These are phyloP conservation scores for Premnoplex brunnescens DNA, from an alignment of 2,797 vertebrate genomes.

Conservation along the genomic window DNA sequence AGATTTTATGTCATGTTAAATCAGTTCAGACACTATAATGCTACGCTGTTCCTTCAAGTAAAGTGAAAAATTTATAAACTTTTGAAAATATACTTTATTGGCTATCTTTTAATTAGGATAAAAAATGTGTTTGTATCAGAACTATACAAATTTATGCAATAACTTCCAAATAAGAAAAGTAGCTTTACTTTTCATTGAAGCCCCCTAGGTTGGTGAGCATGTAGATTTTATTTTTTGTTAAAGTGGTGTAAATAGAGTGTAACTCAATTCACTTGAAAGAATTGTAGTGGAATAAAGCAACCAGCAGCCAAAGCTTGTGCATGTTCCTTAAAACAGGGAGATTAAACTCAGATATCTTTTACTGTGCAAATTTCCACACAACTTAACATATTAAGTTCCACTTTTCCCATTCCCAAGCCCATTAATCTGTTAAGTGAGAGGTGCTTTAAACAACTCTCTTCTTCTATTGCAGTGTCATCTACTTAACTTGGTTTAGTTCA, in stretches of 20 bases:
- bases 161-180: background rate
- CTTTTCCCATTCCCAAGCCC: background rate
- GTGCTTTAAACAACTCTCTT: conserved; percentile 33
- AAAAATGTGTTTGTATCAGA: background rate
- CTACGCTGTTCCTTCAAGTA: background rate
- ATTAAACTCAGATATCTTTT: background rate
- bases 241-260: background rate
- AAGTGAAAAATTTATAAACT: background rate
- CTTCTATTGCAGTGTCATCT: conserved; percentile 24
- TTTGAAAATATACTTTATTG: background rate
- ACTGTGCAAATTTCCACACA: background rate
- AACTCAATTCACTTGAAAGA: background rate
- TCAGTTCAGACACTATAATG: background rate
- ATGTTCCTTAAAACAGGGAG: background rate
- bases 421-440: conserved; percentile 1
- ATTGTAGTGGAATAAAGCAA: background rate
- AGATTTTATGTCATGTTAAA: background rate
- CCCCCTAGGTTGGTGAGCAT: background rate
- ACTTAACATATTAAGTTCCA: background rate
- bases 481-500: conserved; percentile 53
- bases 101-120: background rate
- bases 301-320: background rate
- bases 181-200: background rate
- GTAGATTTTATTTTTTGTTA: background rate
- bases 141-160: background rate